Conservation (phyloP, 2,113 vertebrate species). For the Scytalopus superciliaris region DNA sequence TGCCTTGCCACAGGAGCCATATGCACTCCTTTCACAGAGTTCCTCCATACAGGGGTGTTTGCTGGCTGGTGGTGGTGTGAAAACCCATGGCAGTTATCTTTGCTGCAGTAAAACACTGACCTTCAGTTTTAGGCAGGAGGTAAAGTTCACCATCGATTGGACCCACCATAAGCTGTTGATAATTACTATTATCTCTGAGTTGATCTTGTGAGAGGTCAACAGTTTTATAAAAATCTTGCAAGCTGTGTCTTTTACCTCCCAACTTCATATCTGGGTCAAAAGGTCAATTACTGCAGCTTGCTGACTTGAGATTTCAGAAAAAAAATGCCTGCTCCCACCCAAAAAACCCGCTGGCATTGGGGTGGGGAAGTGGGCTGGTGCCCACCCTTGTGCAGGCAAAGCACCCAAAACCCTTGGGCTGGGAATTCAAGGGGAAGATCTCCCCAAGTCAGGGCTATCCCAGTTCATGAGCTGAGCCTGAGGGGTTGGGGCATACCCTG, state of each 20-base stretch:
- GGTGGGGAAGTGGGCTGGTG: rapidly evolving
- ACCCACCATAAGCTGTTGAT: slow-evolving; percentile 17
- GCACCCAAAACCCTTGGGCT: not conserved
- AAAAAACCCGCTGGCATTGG: rapidly evolving
- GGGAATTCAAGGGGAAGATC: not conserved
- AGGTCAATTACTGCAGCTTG: not conserved
- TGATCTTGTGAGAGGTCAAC: slow-evolving; percentile 48
- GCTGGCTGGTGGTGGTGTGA: rapidly evolving
- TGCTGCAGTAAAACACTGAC: not conserved
- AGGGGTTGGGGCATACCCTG: rapidly evolving
- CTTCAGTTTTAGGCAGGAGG: slow-evolving; percentile 39
- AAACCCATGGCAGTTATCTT: not conserved
- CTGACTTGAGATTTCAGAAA: not conserved
- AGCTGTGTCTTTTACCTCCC: not conserved
- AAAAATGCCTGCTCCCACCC: not conserved
- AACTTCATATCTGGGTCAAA: slow-evolving; percentile 41
- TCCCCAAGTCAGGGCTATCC: not conserved
- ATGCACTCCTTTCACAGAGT: rapidly evolving
- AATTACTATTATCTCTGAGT: slow-evolving; percentile 56
- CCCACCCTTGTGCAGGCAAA: rapidly evolving
- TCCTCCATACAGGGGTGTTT: not conserved
- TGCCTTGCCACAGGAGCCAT: not conserved
- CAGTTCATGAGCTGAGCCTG: rapidly evolving
- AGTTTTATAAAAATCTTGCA: slow-evolving; percentile 50
- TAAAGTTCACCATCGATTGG: slow-evolving; percentile 42